Evolutionary conservation across 2,797 vertebrate species (phyloP).

Genomic region (Anomalospiza imberbis): DNA sequence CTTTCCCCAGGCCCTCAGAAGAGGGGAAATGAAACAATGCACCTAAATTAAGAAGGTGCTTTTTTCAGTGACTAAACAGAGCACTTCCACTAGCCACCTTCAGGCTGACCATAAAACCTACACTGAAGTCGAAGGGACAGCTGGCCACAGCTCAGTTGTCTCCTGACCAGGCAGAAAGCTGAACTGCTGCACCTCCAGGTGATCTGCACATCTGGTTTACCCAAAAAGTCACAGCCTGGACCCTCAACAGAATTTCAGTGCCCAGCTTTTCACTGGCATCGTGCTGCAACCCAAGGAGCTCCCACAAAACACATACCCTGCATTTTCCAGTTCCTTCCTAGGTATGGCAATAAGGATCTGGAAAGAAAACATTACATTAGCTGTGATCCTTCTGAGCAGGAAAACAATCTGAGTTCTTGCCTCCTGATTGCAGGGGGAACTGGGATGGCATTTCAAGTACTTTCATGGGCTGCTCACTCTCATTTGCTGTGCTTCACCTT

Average conservation of each 20-base stretch:
- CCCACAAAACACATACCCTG: not conserved
- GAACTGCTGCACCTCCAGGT: not conserved
- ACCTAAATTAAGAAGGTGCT: not conserved
- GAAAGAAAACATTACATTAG: not conserved
- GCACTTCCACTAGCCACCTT: not conserved
- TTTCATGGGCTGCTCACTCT: not conserved
- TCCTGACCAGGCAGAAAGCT: not conserved
- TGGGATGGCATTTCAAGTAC: not conserved
- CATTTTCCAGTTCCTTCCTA: not conserved
- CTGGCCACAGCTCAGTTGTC: not conserved
- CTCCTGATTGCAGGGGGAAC: not conserved
- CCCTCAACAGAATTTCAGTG: not conserved
- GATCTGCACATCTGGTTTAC: not conserved
- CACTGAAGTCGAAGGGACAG: not conserved
- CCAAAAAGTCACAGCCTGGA: not conserved
- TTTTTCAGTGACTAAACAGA: not conserved
- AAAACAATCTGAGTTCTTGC: not conserved
- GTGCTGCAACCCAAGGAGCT: not conserved
- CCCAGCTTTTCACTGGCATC: not conserved
- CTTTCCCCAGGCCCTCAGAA: not conserved
- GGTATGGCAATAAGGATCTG: not conserved
- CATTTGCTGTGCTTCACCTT: not conserved
- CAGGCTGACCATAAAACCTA: not conserved
- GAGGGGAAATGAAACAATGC: constrained; percentile 16
- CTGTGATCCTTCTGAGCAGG: not conserved